A percentile compares a stretch with the other conserved stretches of the same genome.
Evolutionary conservation across 2,888 invertebrate species (phyloP).

Genomic region (Zhuqinia jingwanae): DNA sequence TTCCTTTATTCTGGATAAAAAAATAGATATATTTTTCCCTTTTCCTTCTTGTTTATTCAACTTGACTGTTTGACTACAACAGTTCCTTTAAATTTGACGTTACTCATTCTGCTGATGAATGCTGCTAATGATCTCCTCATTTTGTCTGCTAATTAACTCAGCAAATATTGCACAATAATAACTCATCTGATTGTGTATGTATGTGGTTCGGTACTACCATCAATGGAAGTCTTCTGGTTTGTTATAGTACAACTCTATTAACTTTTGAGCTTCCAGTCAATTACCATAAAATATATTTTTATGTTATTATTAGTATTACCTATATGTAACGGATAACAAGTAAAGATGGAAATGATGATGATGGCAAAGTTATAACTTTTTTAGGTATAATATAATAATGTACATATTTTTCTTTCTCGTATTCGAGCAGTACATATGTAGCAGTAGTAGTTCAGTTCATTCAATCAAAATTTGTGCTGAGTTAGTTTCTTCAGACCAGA

Average conservation of each 20-base stretch:
- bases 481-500: slow-evolving; percentile 7
- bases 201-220: background rate
- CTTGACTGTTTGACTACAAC: background rate
- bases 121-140: slow-evolving; percentile 44
- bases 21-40: too few species aligned
- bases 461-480: slow-evolving; percentile 31
- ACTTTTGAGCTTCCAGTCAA: slow-evolving; percentile 22
- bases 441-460: slow-evolving; percentile 42
- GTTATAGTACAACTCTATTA: slow-evolving; percentile 1
- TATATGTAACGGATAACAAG: slow-evolving; percentile 12
- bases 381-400: background rate
- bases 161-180: slow-evolving; percentile 37
- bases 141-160: slow-evolving; percentile 39
- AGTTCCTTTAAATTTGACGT: slow-evolving; percentile 55
- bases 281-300: slow-evolving; percentile 5
- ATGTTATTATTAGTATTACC: background rate
- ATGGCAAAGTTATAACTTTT: background rate
- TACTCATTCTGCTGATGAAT: slow-evolving; percentile 45
- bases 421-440: background rate
- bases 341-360: background rate
- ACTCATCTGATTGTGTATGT: slow-evolving; percentile 9
- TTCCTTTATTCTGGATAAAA: background rate
- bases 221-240: background rate
- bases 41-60: too few species aligned
- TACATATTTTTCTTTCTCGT: slow-evolving; percentile 25